A percentile compares a stretch with the other conserved stretches of the same genome.
phyloP scores from a whole-genome alignment of 2,113 vertebrate genomes.

The Synodontis membranacea region DNA sequence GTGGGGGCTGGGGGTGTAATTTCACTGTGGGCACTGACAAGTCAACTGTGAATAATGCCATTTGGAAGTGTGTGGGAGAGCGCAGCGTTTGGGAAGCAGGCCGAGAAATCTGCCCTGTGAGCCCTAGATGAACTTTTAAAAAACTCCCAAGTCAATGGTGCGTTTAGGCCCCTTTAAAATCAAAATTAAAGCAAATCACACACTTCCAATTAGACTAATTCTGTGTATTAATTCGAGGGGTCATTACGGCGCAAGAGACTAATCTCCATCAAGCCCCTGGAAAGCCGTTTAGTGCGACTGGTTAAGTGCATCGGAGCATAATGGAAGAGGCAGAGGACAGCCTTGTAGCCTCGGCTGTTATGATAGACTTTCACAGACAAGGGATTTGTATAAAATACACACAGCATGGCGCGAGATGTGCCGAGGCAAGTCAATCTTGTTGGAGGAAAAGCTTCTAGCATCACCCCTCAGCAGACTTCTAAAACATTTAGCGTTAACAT shows the following conservation, averaged over 20 bases:
- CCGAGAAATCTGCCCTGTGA: slow-evolving; percentile 36
- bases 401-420: neutral
- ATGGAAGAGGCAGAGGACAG: slow-evolving; percentile 28
- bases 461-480: neutral
- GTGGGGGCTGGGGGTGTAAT: too few relatives aligned
- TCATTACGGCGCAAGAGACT: slow-evolving; percentile 57
- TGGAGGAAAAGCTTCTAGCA: neutral
- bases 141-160: slow-evolving; percentile 55
- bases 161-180: slow-evolving; percentile 51
- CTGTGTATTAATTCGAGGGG: slow-evolving; percentile 60
- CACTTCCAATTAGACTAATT: slow-evolving; percentile 65
- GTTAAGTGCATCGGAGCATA: slow-evolving; percentile 32
- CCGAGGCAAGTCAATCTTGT: neutral
- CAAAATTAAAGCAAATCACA: slow-evolving; percentile 59
- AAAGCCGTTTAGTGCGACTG: slow-evolving; percentile 42
- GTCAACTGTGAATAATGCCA: slow-evolving; percentile 62
- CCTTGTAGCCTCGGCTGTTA: neutral
- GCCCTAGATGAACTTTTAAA: slow-evolving; percentile 53
- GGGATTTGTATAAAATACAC: slow-evolving; percentile 12
- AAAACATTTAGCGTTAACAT: neutral
- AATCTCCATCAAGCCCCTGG: slow-evolving; percentile 53
- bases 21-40: slow-evolving; percentile 53
- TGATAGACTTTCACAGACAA: neutral
- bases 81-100: slow-evolving; percentile 47
- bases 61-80: slow-evolving; percentile 52